Base-by-base conservation (phyloP, 2,888 invertebrate genomes). In the Eilema depressum region DNA sequence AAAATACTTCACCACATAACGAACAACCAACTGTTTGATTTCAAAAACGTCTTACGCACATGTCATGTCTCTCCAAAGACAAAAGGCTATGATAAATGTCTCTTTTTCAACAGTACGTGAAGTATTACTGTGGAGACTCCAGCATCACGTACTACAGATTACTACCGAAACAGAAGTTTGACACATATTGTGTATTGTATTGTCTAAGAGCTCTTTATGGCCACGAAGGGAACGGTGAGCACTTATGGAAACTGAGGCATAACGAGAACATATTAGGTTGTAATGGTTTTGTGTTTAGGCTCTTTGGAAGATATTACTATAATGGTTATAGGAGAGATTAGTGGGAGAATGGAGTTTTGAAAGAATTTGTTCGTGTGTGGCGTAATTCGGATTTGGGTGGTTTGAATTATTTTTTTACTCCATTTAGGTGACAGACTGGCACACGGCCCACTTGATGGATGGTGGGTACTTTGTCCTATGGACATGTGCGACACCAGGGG, bases 101-200 rank as follows among this genome's bases (percentile, higher is more conserved):
- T 14, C 62, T 74, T 63, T 70, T 78, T 75, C 61, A 73, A 76
- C 62, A 66, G 14, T 57, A 71, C 69, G 68, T 75, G 68, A 70
- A 67, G 74, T 68, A 53, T 53, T 53, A 74, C 70, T 68, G 72
- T 53, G 28, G 61, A 68, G 65, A 64, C 69, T 37, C 68, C 62
- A 72, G 61, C 59, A 66, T 69, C 69, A 68, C 70, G 67, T 73
- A 70, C 66, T n/a, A 70, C 71, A 82, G 71, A 73, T 82, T 83
- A 91, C 92, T 92, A 92, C 92, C 87, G 92, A 89, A 86, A 86
- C 92, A 89, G 91, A 86, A 92, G 92, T 90, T 89, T 88, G 86
- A 85, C 86, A 86, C 75, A 71, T 83, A 86, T 91, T 91, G 89
- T 92, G 76, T 81, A 28, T 53, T 68, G 78, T 76, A 81, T 84